Evolutionary conservation across 2,797 vertebrate genomes (phyloP).

Genomic region (Argyrosomus regius): DNA sequence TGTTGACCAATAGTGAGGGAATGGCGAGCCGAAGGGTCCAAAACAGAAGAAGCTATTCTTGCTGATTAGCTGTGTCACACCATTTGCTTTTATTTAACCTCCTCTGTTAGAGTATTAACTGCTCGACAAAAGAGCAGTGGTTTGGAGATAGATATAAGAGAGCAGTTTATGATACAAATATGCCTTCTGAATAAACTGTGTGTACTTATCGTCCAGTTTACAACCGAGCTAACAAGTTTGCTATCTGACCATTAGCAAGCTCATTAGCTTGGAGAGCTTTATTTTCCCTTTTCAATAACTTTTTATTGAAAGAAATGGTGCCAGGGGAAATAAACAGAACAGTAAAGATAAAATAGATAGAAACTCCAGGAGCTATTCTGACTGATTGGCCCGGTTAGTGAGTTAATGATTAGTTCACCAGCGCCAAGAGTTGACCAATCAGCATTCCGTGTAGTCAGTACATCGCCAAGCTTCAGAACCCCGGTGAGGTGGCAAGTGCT

Average conservation of each 20-base stretch:
- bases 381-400: background rate
- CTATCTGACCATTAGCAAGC: background rate
- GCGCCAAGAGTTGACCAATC: background rate
- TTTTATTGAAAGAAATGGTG: background rate
- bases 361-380: background rate
- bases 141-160: background rate
- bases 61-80: no score
- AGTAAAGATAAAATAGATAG: background rate
- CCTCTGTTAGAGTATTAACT: background rate
- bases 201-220: background rate
- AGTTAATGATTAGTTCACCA: background rate
- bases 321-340: background rate
- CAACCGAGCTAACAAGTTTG: background rate
- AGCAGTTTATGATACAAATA: no score
- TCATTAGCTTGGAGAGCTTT: background rate
- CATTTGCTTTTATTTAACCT: background rate
- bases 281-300: background rate
- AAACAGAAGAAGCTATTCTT: no score
- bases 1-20: background rate
- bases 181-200: background rate
- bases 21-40: background rate
- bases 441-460: background rate
- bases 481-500: background rate
- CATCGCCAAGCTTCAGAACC: background rate
- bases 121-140: background rate